Conservation (phyloP, 1,140 invertebrate genomes). For the Hycleus cichorii region DNA sequence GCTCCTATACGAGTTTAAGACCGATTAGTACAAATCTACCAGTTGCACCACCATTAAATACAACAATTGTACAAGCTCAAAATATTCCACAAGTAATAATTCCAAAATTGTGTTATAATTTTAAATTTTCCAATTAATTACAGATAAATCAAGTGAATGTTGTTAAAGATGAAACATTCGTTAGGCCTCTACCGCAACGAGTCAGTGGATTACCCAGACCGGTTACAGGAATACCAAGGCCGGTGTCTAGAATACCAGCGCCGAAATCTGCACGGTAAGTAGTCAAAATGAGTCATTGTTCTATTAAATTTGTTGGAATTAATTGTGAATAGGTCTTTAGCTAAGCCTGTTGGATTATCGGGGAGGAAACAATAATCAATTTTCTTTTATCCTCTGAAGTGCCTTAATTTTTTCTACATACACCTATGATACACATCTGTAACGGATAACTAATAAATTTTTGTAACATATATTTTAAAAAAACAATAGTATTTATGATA, state of each 20-base stretch:
- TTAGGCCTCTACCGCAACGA: slow-evolving; percentile 6
- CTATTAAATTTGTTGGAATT: too few relatives aligned
- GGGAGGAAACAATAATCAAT: too few relatives aligned
- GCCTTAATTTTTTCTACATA: too few relatives aligned
- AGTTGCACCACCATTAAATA: slow-evolving; percentile 8
- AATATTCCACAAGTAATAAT: background rate
- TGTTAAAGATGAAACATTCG: slow-evolving; percentile 4
- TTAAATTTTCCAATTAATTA: background rate
- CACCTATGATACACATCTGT: too few relatives aligned
- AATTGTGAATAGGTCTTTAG: too few relatives aligned
- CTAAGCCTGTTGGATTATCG: too few relatives aligned
- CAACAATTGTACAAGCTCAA: background rate
- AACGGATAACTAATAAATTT: too few relatives aligned
- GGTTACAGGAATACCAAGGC: slow-evolving; percentile 18
- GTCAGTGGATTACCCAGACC: slow-evolving; percentile 21
- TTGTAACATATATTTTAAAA: too few relatives aligned
- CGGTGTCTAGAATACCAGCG: slow-evolving; percentile 20
- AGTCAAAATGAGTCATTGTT: background rate
- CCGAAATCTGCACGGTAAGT: slow-evolving; percentile 17
- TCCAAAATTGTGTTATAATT: background rate
- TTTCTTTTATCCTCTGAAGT: too few relatives aligned
- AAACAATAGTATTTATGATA: too few relatives aligned
- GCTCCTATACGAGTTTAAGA: slow-evolving; percentile 25
- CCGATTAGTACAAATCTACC: slow-evolving; percentile 24
- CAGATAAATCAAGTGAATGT: background rate